These are phyloP conservation scores for Tinamus major DNA, from an alignment of 2,797 vertebrate genomes.

Conservation along the genomic window DNA sequence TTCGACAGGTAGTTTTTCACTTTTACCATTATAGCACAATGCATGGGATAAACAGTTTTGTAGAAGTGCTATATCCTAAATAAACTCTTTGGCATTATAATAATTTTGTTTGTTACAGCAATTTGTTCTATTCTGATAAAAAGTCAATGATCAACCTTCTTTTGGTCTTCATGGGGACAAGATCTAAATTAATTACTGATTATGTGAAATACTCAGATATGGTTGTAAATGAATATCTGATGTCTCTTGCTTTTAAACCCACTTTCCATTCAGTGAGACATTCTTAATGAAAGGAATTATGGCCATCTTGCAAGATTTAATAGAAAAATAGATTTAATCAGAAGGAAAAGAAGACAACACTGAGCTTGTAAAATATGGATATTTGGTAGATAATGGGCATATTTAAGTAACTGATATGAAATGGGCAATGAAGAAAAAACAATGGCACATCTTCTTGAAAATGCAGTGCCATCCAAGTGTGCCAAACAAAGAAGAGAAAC, in stretches of 20 bases:
- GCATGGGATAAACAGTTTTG: neutral
- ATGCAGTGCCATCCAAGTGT: neutral
- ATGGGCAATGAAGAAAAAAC: neutral
- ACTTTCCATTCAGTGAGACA: neutral
- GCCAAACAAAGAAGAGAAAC: neutral
- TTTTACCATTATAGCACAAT: neutral
- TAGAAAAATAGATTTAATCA: neutral
- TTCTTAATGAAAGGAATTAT: neutral
- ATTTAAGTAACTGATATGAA: neutral
- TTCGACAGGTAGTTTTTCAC: neutral
- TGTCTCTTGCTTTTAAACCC: neutral
- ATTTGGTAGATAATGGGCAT: neutral
- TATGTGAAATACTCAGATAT: neutral
- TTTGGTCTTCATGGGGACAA: neutral
- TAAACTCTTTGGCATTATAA: neutral
- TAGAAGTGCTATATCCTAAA: neutral
- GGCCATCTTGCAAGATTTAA: neutral
- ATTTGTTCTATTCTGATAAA: neutral
- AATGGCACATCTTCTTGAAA: neutral
- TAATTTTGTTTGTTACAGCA: neutral
- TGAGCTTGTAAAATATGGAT: neutral
- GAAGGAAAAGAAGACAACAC: neutral
- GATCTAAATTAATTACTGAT: neutral
- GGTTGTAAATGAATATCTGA: conserved; percentile 5
- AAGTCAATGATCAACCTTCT: neutral